A percentile compares a stretch with the other conserved stretches of the same genome.
These are phyloP conservation scores for Theocolax elegans DNA, from an alignment of 1,140 invertebrate species.

Conservation along the genomic window DNA sequence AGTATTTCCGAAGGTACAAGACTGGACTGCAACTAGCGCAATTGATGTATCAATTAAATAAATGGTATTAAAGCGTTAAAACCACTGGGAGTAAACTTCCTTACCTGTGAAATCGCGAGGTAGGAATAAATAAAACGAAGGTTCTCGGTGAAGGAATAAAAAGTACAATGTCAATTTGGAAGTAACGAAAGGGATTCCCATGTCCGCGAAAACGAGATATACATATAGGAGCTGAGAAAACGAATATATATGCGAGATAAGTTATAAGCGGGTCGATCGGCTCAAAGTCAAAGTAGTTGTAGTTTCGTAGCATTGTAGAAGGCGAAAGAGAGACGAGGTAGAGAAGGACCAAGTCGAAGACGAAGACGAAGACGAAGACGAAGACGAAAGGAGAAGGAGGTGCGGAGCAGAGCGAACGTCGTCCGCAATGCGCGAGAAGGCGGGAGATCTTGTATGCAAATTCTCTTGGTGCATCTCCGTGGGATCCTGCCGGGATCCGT, in stretches of 20 bases:
- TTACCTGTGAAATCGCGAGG: too few relatives aligned
- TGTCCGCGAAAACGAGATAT: conserved; percentile 7
- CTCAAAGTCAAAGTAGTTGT: conserved; percentile 29
- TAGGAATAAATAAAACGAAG: too few relatives aligned
- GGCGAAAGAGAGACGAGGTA: conserved; percentile 29
- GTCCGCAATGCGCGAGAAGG: conserved; percentile 52
- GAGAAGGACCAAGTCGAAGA: conserved; percentile 28
- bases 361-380: conserved; percentile 45
- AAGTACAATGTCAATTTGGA: conserved; percentile 25
- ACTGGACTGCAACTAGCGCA: too few relatives aligned
- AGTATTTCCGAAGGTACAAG: too few relatives aligned
- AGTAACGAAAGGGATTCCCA: conserved; percentile 30
- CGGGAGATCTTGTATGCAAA: conserved; percentile 69
- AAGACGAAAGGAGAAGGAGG: conserved; percentile 43
- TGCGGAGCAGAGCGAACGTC: conserved; percentile 32
- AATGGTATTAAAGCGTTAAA: too few relatives aligned
- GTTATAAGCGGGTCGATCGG: conserved; percentile 54
- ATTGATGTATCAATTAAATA: too few relatives aligned
- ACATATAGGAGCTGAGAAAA: conserved; percentile 31
- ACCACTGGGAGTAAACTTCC: too few relatives aligned
- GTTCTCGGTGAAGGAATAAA: too few relatives aligned
- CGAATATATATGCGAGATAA: conserved; percentile 47
- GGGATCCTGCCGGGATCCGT: conserved; percentile 66
- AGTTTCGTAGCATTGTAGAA: conserved; percentile 18
- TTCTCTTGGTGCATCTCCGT: conserved; percentile 67